Evolutionary conservation across 2,888 invertebrate genomes (phyloP), one percentile per base, ranked within the genome.

Genomic region (Alloplasta piceator): DNA sequence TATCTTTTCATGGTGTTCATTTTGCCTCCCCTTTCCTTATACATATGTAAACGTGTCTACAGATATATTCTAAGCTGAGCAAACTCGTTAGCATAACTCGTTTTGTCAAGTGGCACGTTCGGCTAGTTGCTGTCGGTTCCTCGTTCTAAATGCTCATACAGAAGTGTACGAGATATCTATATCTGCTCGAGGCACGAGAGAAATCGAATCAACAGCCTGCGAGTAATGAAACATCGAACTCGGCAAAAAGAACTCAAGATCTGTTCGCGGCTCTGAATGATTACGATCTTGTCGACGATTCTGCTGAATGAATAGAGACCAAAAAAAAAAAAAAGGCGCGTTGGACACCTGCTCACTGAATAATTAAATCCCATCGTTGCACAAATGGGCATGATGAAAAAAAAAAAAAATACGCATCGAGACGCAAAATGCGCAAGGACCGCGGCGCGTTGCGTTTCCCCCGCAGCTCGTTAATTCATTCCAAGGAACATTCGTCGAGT

Each of bases 61-160:
- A 38, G 3, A 16, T 36, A 75, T 60, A 67, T 75, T 67, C 75
- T 75, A 72, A 75, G 78, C 81, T 60, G 70, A 39, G 74, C 52
- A 61, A 81, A 81, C 81, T 81, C 78, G 81, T 81, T 81, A 81
- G 81, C 81, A 81, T 81, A 81, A 81, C 81, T 81, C 81, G 81
- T 81, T 81, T 78, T 71, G 78, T 81, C 81, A 78, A 81, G 81
- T 78, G 81, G 78, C 81, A 71, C 68, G 81, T 67, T 26, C 72
- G 38, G 14, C 67, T 60, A 60, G 14, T 74, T 73, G 78, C 78
- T 66, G 78, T 81, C 78, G 74, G 68, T 68, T 56, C 76, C 70
- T 63, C 74, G 48, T 70, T 66, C 52, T 68, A 61, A 78, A 78
- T 74, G 67, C 78, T 78, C 61, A 52, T 70, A 60, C 81, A 77